Evolutionary conservation across 2,113 vertebrate species (phyloP).

Genomic region (Phaethon lepturus): DNA sequence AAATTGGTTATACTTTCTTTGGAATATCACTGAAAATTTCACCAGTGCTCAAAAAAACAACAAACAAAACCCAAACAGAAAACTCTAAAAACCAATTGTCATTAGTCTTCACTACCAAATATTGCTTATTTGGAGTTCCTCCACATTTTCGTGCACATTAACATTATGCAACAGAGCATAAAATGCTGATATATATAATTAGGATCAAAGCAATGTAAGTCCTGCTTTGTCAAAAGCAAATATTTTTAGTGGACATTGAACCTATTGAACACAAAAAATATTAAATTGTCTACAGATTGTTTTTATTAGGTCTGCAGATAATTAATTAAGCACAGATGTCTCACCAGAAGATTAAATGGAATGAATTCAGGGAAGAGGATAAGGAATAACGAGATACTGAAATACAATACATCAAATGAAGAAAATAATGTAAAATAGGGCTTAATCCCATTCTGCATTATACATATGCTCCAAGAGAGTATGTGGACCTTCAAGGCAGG

Average conservation of each 20-base stretch:
- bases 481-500: neutral
- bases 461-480: neutral
- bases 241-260: neutral
- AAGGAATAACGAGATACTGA: conserved; percentile 9
- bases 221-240: neutral
- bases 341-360: conserved; percentile 5
- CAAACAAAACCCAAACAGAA: neutral
- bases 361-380: neutral
- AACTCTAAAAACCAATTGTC: neutral
- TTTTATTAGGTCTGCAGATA: conserved; percentile 15
- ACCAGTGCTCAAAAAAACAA: neutral
- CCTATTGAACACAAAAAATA: neutral
- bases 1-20: neutral
- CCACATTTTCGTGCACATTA: neutral
- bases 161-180: neutral
- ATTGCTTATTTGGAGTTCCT: neutral
- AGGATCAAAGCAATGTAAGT: neutral
- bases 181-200: neutral
- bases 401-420: conserved; percentile 4
- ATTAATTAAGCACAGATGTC: conserved; percentile 17
- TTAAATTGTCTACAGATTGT: neutral
- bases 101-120: neutral
- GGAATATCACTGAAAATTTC: neutral
- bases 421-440: neutral
- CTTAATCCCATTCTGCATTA: neutral